Evolutionary conservation across 2,888 invertebrate genomes (phyloP), one percentile per base, ranked within the genome.

Genomic region (Quadroppia sp.): DNA sequence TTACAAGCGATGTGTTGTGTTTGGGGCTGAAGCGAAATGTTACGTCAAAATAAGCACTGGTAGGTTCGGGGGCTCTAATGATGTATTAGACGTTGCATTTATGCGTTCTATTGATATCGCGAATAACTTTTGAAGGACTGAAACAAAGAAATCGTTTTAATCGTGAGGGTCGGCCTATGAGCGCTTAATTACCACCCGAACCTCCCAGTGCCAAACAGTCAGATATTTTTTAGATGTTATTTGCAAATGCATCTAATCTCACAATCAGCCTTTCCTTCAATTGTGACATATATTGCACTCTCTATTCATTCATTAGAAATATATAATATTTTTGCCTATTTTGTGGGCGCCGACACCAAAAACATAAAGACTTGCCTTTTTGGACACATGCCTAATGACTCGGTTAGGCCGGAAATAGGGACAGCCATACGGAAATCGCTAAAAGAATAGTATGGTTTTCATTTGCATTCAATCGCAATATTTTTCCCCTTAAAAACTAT

Each of bases 321-420:
- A 67, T 23, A 67, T n/a, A n/a, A n/a, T n/a, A n/a, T n/a, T 67
- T 67, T 67, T 64, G 4, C 6, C 36, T 9, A 36, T 36, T 9
- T 45, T 67, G 15, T n/a, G 61, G 67, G 67, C 67, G 67, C 67
- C 67, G 32, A 40, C 11, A 4, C 30, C 7, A 48, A 48, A 71
- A n/a, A n/a, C n/a, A 71, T 71, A 71, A 71, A 71, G 71, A 25
- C 23, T 71, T 23, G 15, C 20, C 50, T 28, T 71, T 53, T 71
- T 71, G 71, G 71, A 71, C 71, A 71, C 32, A 30, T 53, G 71
- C 71, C 71, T 71, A 71, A 71, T 71, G 71, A 71, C 71, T 71
- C 71, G 71, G 50, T 71, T 23, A 71, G 50, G 53, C 71, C 71
- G 71, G 71, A 71, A 71, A 71, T 53, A 48, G 50, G 71, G 48